Percentiles rank a stretch among this genome's conserved stretches.
Evolutionary conservation across 2,888 invertebrate species (phyloP).

Genomic region (Dolomedes plantarius): DNA sequence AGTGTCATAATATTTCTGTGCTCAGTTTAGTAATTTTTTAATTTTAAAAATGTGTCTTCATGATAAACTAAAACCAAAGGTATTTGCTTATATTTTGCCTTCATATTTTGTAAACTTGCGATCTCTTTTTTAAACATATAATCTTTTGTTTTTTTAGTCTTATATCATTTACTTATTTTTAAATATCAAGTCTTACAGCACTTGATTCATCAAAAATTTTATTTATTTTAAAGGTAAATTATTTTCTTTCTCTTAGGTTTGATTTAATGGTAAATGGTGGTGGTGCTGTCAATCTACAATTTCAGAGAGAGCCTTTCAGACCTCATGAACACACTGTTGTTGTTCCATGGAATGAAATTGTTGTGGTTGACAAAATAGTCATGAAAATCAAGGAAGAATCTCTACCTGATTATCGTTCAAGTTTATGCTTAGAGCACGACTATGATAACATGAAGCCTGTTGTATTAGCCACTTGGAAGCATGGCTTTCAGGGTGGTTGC

Average conservation of each 20-base stretch:
- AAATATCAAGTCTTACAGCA: no score
- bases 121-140: no score
- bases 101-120: no score
- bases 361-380: conserved; percentile 82
- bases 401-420: conserved; percentile 70
- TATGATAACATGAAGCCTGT: conserved; percentile 89
- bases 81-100: no score
- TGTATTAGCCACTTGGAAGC: conserved; percentile 92
- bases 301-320: conserved; percentile 95
- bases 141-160: no score
- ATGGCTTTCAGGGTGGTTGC: conserved; percentile 90
- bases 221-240: no score
- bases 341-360: conserved; percentile 98
- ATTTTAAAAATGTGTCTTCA: no score
- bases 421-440: conserved; percentile 89
- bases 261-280: conserved; percentile 99
- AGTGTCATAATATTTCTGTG: no score
- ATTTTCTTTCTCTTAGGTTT: conserved; percentile 91
- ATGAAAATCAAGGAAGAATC: conserved; percentile 73
- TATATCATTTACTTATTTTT: no score
- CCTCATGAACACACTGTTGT: conserved; percentile 91
- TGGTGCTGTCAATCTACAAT: conserved; percentile 96
- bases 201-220: no score
- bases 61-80: no score
- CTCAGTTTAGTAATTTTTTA: no score